Conservation (phyloP, 2,113 vertebrate species). For the Natator depressus region DNA sequence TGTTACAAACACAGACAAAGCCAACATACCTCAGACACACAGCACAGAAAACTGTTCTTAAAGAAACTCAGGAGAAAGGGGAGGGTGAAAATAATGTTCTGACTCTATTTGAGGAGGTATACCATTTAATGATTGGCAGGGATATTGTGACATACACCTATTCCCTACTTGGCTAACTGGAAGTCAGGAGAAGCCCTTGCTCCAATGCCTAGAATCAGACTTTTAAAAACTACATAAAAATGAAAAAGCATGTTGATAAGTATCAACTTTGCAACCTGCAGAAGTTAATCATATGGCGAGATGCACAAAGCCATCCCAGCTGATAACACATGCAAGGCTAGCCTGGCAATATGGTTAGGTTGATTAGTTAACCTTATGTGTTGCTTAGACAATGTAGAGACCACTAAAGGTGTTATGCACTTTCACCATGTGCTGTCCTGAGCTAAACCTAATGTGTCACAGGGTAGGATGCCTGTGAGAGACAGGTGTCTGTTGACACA, state of each 20-base stretch:
- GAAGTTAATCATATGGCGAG: not conserved
- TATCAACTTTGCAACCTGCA: not conserved
- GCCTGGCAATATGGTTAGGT: not conserved
- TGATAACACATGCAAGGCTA: accelerated
- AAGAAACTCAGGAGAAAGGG: not conserved
- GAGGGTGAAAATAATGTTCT: accelerated
- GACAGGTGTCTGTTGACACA: not conserved
- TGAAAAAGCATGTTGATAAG: not conserved
- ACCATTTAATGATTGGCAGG: not conserved
- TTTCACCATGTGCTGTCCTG: not conserved
- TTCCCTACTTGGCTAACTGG: not conserved
- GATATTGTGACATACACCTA: accelerated
- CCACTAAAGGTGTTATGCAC: not conserved
- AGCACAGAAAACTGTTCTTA: accelerated
- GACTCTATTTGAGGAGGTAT: not conserved
- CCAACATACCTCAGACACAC: not conserved
- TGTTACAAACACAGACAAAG: not conserved
- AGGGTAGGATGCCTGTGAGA: not conserved
- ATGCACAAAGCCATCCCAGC: accelerated
- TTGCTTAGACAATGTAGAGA: not conserved
- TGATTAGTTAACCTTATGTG: not conserved
- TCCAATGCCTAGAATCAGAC: not conserved
- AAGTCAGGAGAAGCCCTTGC: not conserved
- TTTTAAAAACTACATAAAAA: not conserved
- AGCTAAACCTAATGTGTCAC: not conserved